Conservation (phyloP, 1,140 invertebrate genomes). For the Octopus sinensis region DNA sequence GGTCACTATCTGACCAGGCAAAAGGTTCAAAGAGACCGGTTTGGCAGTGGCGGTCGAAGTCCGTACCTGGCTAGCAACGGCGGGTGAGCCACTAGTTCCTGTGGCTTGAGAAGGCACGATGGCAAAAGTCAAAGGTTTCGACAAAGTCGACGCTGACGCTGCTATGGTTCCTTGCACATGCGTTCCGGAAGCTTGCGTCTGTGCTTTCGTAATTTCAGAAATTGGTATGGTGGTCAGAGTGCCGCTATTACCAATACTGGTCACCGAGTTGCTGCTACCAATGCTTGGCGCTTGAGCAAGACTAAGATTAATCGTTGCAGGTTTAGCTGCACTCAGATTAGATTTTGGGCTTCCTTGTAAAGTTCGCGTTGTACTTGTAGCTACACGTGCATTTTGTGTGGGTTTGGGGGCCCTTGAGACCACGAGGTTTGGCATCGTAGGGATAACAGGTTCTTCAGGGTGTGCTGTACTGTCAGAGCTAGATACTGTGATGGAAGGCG, state of each 20-base stretch:
- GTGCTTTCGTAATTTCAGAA: slow-evolving; percentile 10
- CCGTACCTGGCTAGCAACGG: neutral
- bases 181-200: neutral
- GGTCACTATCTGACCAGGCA: slow-evolving; percentile 2
- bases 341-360: slow-evolving; percentile 9
- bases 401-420: neutral
- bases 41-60: neutral
- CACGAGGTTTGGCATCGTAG: neutral
- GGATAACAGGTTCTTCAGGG: neutral
- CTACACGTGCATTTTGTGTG: neutral
- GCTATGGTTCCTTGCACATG: neutral
- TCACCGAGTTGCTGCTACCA: neutral
- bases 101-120: slow-evolving; percentile 8
- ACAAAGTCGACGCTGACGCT: neutral
- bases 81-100: neutral
- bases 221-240: neutral
- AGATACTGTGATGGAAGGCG: neutral
- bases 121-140: slow-evolving; percentile 3
- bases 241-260: neutral
- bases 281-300: slow-evolving; percentile 4
- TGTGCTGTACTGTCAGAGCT: neutral
- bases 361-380: neutral
- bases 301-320: slow-evolving; percentile 23
- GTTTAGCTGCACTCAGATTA: slow-evolving; percentile 18
- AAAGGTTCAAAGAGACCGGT: neutral